These are phyloP conservation scores for Congeria kusceri DNA, from an alignment of 2,888 invertebrate species.

Conservation along the genomic window DNA sequence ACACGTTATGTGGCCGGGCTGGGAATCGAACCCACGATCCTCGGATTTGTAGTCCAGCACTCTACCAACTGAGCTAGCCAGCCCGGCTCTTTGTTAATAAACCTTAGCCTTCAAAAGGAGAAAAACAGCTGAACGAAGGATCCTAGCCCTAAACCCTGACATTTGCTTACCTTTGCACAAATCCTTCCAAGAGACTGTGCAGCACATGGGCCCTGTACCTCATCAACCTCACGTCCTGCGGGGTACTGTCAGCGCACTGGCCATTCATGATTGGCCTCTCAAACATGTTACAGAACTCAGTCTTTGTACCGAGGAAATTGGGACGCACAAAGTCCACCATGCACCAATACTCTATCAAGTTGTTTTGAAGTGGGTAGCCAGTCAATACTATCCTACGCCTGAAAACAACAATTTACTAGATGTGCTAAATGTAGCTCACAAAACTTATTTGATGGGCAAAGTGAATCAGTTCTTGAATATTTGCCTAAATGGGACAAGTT, in stretches of 20 bases:
- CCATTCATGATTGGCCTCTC: conserved; percentile 99
- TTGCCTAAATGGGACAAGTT: no score
- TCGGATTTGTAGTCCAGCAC: no score
- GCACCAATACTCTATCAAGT: conserved; percentile 95
- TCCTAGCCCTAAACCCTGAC: no score
- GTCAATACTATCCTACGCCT: conserved; percentile 97
- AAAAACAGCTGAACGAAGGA: neutral
- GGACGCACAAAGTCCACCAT: conserved; percentile 99
- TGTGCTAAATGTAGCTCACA: no score
- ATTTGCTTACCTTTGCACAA: conserved; percentile 90
- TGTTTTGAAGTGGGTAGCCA: conserved; percentile 99
- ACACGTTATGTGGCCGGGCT: no score
- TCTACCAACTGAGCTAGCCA: no score
- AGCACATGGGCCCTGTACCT: conserved; percentile 97
- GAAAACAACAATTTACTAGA: no score
- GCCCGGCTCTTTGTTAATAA: no score
- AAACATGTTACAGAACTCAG: conserved; percentile 99
- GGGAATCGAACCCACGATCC: no score
- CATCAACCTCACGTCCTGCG: conserved; percentile 97
- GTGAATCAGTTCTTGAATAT: no score
- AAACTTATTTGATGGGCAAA: no score
- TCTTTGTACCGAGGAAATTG: conserved; percentile 97
- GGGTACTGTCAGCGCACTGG: conserved; percentile 98
- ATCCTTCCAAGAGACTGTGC: conserved; percentile 96
- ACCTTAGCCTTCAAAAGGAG: no score